Percentiles rank a stretch among this genome's conserved stretches.
phyloP scores from a whole-genome alignment of 2,888 invertebrate genomes.

The Sclerodermus sp. region DNA sequence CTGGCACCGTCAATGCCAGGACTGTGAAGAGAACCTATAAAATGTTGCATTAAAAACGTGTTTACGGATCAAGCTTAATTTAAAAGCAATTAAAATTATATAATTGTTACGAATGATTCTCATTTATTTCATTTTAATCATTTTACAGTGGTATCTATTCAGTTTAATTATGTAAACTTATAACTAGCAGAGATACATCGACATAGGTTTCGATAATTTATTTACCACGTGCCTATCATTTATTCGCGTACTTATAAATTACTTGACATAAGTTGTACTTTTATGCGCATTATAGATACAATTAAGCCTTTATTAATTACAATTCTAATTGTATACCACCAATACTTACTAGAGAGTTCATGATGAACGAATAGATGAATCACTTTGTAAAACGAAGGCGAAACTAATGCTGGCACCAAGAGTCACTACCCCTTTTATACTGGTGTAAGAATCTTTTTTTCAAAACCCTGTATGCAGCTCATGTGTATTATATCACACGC shows the following conservation, averaged over 20 bases:
- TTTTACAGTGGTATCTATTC: too few relatives aligned
- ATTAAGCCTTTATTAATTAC: not conserved
- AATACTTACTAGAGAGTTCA: conserved; percentile 49
- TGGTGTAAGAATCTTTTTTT: conserved; percentile 25
- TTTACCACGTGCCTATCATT: too few relatives aligned
- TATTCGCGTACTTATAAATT: too few relatives aligned
- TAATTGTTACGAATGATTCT: too few relatives aligned
- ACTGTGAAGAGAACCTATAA: conserved; percentile 34
- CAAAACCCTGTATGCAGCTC: conserved; percentile 17
- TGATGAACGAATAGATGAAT: conserved; percentile 32
- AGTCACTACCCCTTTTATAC: conserved; percentile 48
- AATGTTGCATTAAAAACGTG: conserved; percentile 1
- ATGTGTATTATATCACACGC: conserved; percentile 1
- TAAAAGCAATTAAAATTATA: too few relatives aligned
- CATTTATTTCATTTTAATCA: too few relatives aligned
- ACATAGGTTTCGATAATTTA: too few relatives aligned
- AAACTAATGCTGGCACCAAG: conserved; percentile 42
- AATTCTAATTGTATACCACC: conserved; percentile 1
- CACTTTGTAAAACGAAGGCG: conserved; percentile 20
- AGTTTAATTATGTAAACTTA: too few relatives aligned
- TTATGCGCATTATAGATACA: too few relatives aligned
- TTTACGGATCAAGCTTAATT: too few relatives aligned
- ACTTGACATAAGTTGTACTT: too few relatives aligned
- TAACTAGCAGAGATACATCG: too few relatives aligned
- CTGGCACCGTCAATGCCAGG: conserved; percentile 35